Evolutionary conservation across 2,113 vertebrate genomes (phyloP).

Genomic region (Tupaia tana): DNA sequence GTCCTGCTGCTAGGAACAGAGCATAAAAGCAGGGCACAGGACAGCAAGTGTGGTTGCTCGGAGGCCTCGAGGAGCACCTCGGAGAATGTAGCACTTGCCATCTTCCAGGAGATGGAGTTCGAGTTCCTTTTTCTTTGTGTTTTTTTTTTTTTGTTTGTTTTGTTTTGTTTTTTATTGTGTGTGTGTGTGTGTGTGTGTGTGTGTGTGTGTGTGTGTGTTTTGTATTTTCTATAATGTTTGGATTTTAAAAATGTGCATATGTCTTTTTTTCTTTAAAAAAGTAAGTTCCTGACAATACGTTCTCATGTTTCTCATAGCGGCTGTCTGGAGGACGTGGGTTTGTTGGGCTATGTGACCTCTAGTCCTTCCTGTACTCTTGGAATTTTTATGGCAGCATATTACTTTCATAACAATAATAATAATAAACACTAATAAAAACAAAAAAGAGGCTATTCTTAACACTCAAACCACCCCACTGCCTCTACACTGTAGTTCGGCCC

Average conservation of each 20-base stretch:
- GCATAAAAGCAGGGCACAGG: neutral
- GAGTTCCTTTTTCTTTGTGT: neutral
- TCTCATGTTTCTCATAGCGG: neutral
- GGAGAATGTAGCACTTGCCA: neutral
- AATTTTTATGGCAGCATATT: constrained; percentile 69
- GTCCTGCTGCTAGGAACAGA: neutral
- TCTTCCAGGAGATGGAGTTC: neutral
- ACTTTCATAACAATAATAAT: constrained; percentile 51
- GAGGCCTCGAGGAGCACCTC: neutral
- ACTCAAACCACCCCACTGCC: neutral
- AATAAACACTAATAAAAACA: constrained; percentile 54
- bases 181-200: too few relatives aligned
- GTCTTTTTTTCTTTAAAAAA: neutral
- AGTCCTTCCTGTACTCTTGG: constrained; percentile 60
- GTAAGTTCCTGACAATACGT: neutral
- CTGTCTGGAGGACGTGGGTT: constrained; percentile 21
- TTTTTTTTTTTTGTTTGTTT: neutral
- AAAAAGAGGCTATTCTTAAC: constrained; percentile 58
- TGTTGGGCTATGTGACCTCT: constrained; percentile 57
- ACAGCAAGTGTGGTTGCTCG: neutral
- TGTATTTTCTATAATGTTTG: neutral
- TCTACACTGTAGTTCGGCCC: neutral
- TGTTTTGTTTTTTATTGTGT: too few relatives aligned
- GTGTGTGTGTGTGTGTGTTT: too few relatives aligned
- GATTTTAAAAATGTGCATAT: neutral